Percentiles rank a stretch among this genome's conserved stretches.
Evolutionary conservation across 2,888 invertebrate species (phyloP).

Genomic region (Pherbina coryleti): DNA sequence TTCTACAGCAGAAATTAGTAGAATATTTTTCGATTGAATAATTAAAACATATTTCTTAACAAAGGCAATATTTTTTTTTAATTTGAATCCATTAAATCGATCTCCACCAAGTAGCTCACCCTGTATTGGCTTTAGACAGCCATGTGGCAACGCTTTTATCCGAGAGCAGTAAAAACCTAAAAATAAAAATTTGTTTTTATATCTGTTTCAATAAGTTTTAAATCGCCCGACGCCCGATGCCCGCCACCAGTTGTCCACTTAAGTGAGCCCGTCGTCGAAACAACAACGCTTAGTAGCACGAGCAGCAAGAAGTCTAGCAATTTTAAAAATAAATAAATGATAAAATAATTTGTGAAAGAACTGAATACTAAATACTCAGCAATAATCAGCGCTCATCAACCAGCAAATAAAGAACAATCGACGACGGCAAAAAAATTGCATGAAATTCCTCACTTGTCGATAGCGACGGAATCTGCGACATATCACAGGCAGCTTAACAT

Average conservation of each 20-base stretch:
- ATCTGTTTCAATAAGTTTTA: conserved; percentile 23
- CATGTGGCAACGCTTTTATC: conserved; percentile 4
- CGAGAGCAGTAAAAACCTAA: conserved; percentile 23
- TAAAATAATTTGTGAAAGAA: background rate
- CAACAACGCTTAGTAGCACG: background rate
- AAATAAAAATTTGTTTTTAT: conserved; percentile 20
- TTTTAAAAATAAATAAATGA: background rate
- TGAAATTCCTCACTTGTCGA: background rate
- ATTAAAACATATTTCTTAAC: too few species aligned
- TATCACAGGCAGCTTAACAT: background rate
- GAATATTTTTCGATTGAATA: too few species aligned
- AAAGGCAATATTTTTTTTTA: too few species aligned
- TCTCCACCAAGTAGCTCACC: too few species aligned
- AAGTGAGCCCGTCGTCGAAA: conserved; percentile 11
- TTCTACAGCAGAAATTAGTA: too few species aligned
- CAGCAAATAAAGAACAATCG: background rate
- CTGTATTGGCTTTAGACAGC: background rate
- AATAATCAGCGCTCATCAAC: conserved; percentile 7
- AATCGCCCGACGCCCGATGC: background rate
- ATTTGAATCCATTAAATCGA: too few species aligned
- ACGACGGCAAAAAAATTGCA: background rate
- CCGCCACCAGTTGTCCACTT: background rate
- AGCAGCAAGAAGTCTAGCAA: background rate
- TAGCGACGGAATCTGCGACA: background rate
- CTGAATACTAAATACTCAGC: background rate